phyloP scores from a whole-genome alignment of 1,140 invertebrate species.

The Araneus ventricosus region DNA sequence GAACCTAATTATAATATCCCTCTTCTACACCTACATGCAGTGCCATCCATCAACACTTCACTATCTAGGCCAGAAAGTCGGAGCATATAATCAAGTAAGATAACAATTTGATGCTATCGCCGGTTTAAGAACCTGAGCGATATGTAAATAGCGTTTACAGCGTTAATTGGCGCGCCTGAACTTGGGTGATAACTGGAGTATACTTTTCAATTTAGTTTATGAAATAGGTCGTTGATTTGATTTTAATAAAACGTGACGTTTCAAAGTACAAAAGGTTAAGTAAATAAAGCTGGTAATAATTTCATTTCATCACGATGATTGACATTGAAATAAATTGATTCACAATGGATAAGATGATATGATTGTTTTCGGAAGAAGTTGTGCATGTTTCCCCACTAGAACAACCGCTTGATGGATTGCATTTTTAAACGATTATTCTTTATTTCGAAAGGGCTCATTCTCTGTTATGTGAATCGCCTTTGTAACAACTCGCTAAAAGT shows the following conservation, averaged over 20 bases:
- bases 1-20: constrained; percentile 34
- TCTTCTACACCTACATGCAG: constrained; percentile 17
- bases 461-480: no score
- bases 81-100: constrained; percentile 29
- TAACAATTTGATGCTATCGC: constrained; percentile 43
- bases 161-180: constrained; percentile 8
- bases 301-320: not conserved
- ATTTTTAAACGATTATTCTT: no score
- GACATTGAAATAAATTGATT: no score
- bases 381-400: no score
- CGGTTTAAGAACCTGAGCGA: not conserved
- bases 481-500: no score
- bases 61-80: constrained; percentile 13
- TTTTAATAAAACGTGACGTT: not conserved
- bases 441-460: no score
- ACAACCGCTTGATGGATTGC: no score
- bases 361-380: no score
- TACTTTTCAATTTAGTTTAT: constrained; percentile 1
- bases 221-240: not conserved
- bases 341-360: no score
- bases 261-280: not conserved
- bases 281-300: not conserved
- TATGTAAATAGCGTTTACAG: not conserved
- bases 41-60: constrained; percentile 27
- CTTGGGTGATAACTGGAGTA: not conserved